Percentiles rank a stretch among this genome's conserved stretches.
Conservation (phyloP, 2,797 vertebrate species). For the Esox lucius region DNA sequence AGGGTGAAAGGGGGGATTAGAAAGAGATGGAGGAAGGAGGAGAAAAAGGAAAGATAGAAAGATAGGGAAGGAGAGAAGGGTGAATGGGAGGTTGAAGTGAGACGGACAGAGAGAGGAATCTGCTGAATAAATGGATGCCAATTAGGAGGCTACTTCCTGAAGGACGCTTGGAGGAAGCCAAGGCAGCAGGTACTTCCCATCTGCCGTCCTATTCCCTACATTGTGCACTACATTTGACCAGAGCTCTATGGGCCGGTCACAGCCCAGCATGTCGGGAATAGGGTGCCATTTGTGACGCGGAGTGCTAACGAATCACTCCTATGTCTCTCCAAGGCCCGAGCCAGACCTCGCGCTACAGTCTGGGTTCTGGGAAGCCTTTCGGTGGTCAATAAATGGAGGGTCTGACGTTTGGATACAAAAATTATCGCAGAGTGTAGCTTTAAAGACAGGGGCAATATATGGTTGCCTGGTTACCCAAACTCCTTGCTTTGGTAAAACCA, state of each 20-base stretch:
- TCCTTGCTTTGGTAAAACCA: too few relatives aligned
- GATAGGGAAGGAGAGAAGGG: not conserved
- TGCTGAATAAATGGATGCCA: conserved; percentile 67
- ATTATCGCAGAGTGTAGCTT: not conserved
- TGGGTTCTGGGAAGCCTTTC: not conserved
- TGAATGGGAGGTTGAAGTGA: not conserved
- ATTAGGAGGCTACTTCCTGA: conserved; percentile 64
- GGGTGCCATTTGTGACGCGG: not conserved
- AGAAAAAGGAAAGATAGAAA: not conserved
- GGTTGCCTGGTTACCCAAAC: not conserved
- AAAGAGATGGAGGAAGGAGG: too few relatives aligned
- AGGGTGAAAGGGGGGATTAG: too few relatives aligned
- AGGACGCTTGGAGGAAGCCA: conserved; percentile 66
- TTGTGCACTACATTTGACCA: not conserved
- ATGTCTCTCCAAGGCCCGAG: conserved; percentile 57
- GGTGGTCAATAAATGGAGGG: not conserved
- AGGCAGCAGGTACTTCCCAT: conserved; percentile 22
- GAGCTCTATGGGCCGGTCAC: not conserved
- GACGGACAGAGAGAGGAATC: conserved; percentile 33
- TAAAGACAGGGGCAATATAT: not conserved
- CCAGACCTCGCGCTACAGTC: conserved; percentile 36
- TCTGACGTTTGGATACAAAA: not conserved
- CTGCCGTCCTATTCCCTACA: not conserved
- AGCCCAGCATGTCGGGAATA: not conserved
- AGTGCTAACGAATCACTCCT: conserved; percentile 65